Evolutionary conservation across 2,113 vertebrate species (phyloP), one percentile per base, ranked within the genome.

Genomic region (Axis porcinus): DNA sequence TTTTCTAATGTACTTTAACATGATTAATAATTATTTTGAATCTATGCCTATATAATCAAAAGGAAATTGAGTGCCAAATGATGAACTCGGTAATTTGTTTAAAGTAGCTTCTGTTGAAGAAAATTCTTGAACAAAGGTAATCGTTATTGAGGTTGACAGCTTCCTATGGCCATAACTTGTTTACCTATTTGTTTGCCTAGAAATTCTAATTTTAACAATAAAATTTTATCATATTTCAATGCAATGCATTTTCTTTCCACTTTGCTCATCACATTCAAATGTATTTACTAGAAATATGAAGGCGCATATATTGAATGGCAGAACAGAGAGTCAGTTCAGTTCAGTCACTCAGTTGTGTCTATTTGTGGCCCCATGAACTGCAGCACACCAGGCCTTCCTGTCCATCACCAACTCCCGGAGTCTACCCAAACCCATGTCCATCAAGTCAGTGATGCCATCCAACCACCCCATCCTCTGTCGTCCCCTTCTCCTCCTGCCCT

Each of bases 201-300:
- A 10, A 60, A 89, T 50, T 95, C 21, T 90, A 95, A 93, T 89
- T 81, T 95, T 9, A 94, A 89, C 89, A 95, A 82, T 87, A 7
- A 54, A 60, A 47, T 50, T 94, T 57, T 25, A 67, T 86, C 27
- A 76, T 70, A 70, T 87, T 95, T 93, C 47, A 81, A 45, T 19
- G 60, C 43, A 87, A 54, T 33, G 15, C 14, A 67, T 54, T 64
- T 95, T 86, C 1, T 58, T 94, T 93, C 43, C 5, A 54, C 5
- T 70, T 89, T 87, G 57, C 11, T 81, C 45, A 81, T 43, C 67
- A 21, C 33, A 74, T 85, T 89, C 27, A 62, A 81, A 52, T 21
- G 19, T 82, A 27, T 70, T 87, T 89, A 47, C 40, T 67, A 78
- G 17, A 81, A 50, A 30, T 86, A 43, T 50, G 33, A 95, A 92